Conservation (phyloP, 2,113 vertebrate genomes). For the Galbula dea region DNA sequence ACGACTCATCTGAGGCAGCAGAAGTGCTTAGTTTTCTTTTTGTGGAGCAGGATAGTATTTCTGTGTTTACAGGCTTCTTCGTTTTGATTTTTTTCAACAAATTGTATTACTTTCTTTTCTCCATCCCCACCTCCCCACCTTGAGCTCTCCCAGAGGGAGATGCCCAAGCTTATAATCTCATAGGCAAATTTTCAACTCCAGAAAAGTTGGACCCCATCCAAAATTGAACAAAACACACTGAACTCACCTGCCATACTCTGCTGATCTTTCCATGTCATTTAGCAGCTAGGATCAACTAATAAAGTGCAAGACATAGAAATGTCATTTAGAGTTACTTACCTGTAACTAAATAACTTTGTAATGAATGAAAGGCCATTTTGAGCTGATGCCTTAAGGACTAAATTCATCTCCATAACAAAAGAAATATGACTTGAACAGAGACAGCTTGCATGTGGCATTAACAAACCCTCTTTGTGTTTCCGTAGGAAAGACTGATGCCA, state of each 20-base stretch:
- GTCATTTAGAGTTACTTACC: constrained; percentile 53
- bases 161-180: background rate
- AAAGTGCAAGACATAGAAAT: constrained; percentile 28
- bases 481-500: constrained; percentile 34
- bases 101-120: background rate
- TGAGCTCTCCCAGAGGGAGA: background rate
- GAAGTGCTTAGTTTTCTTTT: background rate
- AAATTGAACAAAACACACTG: background rate
- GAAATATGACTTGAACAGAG: constrained; percentile 3
- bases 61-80: background rate
- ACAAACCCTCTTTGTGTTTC: constrained; percentile 24
- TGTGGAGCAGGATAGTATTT: background rate
- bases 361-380: constrained; percentile 57
- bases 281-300: constrained; percentile 41
- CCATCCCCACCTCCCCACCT: too few relatives aligned
- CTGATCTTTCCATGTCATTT: background rate
- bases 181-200: background rate
- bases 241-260: background rate
- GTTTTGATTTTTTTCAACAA: background rate
- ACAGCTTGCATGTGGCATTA: background rate
- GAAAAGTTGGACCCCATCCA: background rate
- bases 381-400: constrained; percentile 44
- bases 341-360: constrained; percentile 64
- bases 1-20: background rate
- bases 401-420: constrained; percentile 49